Evolutionary conservation across 2,113 vertebrate genomes (phyloP).

Genomic region (Athene noctua): DNA sequence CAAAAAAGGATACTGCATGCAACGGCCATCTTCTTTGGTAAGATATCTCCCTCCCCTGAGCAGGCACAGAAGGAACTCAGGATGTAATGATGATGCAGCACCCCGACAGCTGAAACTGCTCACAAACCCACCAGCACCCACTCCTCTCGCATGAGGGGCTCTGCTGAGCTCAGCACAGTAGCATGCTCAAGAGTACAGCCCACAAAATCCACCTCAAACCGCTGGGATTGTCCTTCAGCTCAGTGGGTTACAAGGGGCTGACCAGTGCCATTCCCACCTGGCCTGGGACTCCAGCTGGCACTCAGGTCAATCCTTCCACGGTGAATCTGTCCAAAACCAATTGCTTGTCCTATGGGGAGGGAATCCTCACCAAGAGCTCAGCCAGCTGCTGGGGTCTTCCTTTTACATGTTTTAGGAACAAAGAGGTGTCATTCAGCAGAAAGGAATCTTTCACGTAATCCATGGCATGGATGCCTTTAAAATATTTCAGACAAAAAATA

Average conservation of each 20-base stretch:
- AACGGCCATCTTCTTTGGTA: neutral
- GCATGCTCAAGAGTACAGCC: neutral
- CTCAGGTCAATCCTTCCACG: neutral
- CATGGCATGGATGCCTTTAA: neutral
- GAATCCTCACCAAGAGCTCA: neutral
- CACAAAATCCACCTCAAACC: neutral
- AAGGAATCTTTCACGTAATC: neutral
- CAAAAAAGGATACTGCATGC: neutral
- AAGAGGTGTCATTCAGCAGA: neutral
- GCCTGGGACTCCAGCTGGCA: neutral
- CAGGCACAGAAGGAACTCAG: neutral
- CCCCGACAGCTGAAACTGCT: neutral
- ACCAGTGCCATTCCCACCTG: neutral
- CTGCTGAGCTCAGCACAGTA: neutral
- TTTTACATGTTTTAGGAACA: neutral
- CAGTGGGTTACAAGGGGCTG: rapidly evolving
- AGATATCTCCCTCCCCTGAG: neutral
- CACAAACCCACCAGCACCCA: rapidly evolving
- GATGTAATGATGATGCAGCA: neutral
- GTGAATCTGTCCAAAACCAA: neutral
- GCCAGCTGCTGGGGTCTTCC: neutral
- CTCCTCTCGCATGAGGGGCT: rapidly evolving
- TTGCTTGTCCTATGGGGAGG: neutral
- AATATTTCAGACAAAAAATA: neutral
- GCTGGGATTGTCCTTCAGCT: neutral